Evolutionary conservation across 2,113 vertebrate genomes (phyloP).

Genomic region (Ancistrus triradiatus): DNA sequence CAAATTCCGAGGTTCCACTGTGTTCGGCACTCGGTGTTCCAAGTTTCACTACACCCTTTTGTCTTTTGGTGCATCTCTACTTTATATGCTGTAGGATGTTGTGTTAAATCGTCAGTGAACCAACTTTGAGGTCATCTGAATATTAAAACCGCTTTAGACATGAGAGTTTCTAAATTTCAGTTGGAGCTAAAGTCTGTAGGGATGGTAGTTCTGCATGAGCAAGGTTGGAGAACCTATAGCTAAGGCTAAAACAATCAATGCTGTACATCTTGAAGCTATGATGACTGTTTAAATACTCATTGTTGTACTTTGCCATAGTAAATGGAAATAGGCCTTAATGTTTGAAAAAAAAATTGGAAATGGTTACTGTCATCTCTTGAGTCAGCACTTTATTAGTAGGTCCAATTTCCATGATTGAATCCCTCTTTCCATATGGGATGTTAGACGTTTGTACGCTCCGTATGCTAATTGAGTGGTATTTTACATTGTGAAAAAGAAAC

Average conservation of each 20-base stretch:
- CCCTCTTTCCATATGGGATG: neutral
- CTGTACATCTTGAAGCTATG: slow-evolving; percentile 51
- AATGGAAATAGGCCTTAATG: slow-evolving; percentile 58
- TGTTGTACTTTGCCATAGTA: slow-evolving; percentile 49
- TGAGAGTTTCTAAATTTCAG: neutral
- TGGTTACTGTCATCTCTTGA: neutral
- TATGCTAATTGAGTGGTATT: slow-evolving; percentile 4
- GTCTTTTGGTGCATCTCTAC: too few relatives aligned
- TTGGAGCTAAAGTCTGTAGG: slow-evolving; percentile 4
- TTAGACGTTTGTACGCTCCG: neutral
- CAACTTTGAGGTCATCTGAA: too few relatives aligned
- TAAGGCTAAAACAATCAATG: slow-evolving; percentile 41
- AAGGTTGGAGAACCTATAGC: slow-evolving; percentile 12
- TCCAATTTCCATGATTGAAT: neutral
- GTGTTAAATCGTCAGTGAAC: too few relatives aligned
- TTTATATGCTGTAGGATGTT: too few relatives aligned
- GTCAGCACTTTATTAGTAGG: slow-evolving; percentile 34
- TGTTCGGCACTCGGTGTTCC: too few relatives aligned
- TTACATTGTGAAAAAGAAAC: neutral
- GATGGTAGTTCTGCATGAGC: slow-evolving; percentile 16
- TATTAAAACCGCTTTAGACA: too few relatives aligned
- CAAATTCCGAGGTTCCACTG: too few relatives aligned
- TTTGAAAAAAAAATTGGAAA: slow-evolving; percentile 16
- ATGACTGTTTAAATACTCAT: slow-evolving; percentile 63
- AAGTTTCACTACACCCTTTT: too few relatives aligned